Evolutionary conservation across 2,888 invertebrate genomes (phyloP).

Genomic region (Diadromus collaris): DNA sequence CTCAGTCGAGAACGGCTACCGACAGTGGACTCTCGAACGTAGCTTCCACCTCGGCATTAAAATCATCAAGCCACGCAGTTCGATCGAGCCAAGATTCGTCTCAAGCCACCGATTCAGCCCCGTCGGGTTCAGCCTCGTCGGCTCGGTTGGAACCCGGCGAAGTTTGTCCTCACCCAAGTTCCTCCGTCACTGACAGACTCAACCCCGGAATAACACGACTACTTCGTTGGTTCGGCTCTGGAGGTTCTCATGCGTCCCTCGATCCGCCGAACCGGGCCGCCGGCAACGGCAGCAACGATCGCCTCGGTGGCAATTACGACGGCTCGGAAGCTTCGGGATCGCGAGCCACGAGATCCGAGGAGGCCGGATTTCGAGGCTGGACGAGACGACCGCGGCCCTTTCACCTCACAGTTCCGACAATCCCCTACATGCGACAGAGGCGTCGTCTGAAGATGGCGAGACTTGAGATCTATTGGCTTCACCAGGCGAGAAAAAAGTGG

Average conservation of each 20-base stretch:
- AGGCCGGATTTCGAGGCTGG: constrained; percentile 37
- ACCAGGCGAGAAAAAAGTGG: constrained; percentile 85
- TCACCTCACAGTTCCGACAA: not conserved
- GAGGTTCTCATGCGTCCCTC: not conserved
- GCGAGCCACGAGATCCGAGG: constrained; percentile 24
- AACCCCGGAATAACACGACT: not conserved
- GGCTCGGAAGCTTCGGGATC: constrained; percentile 34
- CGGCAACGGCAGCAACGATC: not conserved
- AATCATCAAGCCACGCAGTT: not conserved
- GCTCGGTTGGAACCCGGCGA: too few species aligned
- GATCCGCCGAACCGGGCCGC: not conserved
- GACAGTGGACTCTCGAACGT: not conserved
- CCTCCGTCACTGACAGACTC: not conserved
- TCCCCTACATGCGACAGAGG: not conserved
- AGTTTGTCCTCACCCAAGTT: too few species aligned
- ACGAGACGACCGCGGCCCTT: not conserved
- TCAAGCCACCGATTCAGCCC: not conserved
- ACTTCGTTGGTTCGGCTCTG: not conserved
- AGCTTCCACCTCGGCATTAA: constrained; percentile 31
- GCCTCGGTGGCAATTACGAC: not conserved
- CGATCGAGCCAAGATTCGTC: not conserved
- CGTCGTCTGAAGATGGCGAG: constrained; percentile 65
- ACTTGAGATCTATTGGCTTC: constrained; percentile 79
- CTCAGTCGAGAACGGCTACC: not conserved
- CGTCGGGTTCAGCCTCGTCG: constrained; percentile 10